Conservation (phyloP, 2,888 invertebrate genomes). For the Orthosia gracilis region DNA sequence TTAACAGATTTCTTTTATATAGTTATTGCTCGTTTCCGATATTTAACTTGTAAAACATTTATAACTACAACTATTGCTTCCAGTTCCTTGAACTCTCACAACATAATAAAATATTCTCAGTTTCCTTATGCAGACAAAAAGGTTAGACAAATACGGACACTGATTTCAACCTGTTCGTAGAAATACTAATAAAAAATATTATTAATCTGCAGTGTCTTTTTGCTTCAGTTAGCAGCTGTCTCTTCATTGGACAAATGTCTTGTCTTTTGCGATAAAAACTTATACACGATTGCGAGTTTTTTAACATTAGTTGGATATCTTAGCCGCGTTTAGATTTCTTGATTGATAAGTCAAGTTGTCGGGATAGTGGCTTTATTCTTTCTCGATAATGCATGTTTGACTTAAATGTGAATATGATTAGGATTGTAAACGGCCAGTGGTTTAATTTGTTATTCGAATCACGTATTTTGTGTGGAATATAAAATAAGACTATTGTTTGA, state of each 20-base stretch:
- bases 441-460: conserved; percentile 19
- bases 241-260: conserved; percentile 49
- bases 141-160: conserved; percentile 3
- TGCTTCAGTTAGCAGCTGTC: conserved; percentile 47
- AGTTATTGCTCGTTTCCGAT: background rate
- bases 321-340: conserved; percentile 41
- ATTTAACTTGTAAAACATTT: background rate
- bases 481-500: conserved; percentile 17
- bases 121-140: conserved; percentile 17
- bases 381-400: conserved; percentile 3
- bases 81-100: background rate
- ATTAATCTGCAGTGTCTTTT: conserved; percentile 37
- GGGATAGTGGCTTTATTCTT: conserved; percentile 16
- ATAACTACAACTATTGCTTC: background rate
- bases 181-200: conserved; percentile 31
- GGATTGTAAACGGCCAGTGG: background rate
- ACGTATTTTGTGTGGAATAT: conserved; percentile 13
- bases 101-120: background rate
- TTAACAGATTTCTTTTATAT: background rate
- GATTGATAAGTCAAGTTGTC: conserved; percentile 37
- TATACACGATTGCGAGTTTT: conserved; percentile 30
- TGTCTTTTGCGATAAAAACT: conserved; percentile 51
- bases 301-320: conserved; percentile 40
- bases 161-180: conserved; percentile 31
- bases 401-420: conserved; percentile 4